Conservation (phyloP, 2,888 invertebrate genomes). For the Synanthedon myopaeformis region DNA sequence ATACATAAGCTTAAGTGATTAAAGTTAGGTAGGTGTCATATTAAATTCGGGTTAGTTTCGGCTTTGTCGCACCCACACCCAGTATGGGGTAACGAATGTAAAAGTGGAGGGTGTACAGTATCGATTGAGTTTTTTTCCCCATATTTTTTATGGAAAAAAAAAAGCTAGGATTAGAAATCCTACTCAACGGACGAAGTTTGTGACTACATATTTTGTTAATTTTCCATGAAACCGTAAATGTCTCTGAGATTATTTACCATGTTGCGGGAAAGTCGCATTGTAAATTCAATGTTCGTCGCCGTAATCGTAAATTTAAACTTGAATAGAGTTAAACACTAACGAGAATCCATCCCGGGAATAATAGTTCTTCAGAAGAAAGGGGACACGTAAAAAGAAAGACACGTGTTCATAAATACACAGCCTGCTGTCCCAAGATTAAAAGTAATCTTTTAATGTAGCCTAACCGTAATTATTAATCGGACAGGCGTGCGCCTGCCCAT, state of each 20-base stretch:
- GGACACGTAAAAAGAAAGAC: background rate
- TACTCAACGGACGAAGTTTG: no score
- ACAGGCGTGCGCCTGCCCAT: conserved; percentile 9
- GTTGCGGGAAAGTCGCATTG: background rate
- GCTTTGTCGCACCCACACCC: conserved; percentile 23
- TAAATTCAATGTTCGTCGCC: background rate
- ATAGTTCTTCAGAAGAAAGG: background rate
- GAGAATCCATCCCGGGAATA: background rate
- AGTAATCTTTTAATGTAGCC: conserved; percentile 7
- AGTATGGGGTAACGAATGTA: conserved; percentile 43
- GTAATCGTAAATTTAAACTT: background rate
- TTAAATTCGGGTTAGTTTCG: conserved; percentile 26
- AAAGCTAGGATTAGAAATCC: no score
- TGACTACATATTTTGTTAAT: background rate
- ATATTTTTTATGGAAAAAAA: no score
- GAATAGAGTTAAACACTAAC: background rate
- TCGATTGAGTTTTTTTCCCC: no score
- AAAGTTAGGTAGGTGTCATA: conserved; percentile 30
- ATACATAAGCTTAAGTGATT: conserved; percentile 46
- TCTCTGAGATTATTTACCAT: background rate
- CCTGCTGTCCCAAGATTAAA: background rate
- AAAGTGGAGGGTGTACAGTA: no score
- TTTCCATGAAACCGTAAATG: conserved; percentile 4
- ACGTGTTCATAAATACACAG: background rate
- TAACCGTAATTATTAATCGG: conserved; percentile 14